Base-by-base conservation (phyloP, 1,140 invertebrate species). In the Steinernema feltiae region DNA sequence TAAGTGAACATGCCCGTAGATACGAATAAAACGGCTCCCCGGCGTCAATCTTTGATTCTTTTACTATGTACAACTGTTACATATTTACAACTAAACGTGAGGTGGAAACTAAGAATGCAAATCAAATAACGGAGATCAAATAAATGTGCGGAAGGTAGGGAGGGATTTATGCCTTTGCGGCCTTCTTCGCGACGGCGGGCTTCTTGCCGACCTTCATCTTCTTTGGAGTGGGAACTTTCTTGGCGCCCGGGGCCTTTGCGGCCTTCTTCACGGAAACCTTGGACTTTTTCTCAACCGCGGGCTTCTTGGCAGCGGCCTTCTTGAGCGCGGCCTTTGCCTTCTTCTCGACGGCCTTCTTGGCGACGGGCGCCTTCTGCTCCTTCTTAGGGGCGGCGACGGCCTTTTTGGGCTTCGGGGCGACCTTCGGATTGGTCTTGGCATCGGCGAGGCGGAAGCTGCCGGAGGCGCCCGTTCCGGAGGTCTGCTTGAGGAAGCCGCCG, bases 401-500 rank as follows among this genome's bases (percentile, higher is more conserved):
- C 72, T 80, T 82, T 63, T 78, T 79, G 71, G 29, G 32, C 74
- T 77, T 77, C 74, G 48, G 48, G 18, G 71, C 53, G 71, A 63
- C 74, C 74, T 77, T 77, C 74, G 73, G 41, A 18, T 76, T 30
- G 29, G 18, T 69, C 48, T 78, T 74, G 30, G 53, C 53, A 24
- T 77, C 73, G 21, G 82, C 86, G 21, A 87, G 75, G 75, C 83
- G 80, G 82, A 88, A 88, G 12, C 82, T 85, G n/a, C 87, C 87
- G 21, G 83, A 82, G 12, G 86, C 87, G 24, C 87, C 87, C 15
- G 79, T 83, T 70, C 85, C 86, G 71, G 87, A 87, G 31, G 82
- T 53, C 76, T 87, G 86, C 48, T 84, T 84, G 73, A 87, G 74
- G 15, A 74, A 75, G 7, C 83, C 85, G 17, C 76, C 80, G 48